phyloP scores from a whole-genome alignment of 2,113 vertebrate species.

The Gavia stellata region DNA sequence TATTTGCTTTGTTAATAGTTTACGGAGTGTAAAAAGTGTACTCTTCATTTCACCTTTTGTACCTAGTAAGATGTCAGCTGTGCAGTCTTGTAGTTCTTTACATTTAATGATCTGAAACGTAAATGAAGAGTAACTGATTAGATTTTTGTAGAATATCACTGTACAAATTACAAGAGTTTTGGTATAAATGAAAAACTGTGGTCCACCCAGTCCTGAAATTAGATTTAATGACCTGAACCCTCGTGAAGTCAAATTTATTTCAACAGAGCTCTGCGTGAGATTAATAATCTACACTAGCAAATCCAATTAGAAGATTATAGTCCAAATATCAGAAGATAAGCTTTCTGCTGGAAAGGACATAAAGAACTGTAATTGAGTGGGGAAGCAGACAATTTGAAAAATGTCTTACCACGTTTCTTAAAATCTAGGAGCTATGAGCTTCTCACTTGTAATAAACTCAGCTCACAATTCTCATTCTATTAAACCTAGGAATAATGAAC shows the following conservation, averaged over 20 bases:
- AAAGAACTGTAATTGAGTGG: not conserved
- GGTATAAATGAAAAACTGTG: not conserved
- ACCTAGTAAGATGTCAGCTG: constrained; percentile 34
- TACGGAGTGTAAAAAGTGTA: not conserved
- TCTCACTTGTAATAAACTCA: not conserved
- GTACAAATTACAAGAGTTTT: not conserved
- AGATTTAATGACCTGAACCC: not conserved
- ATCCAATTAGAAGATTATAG: not conserved
- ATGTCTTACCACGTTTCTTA: not conserved
- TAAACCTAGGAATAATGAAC: not conserved
- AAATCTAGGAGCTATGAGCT: not conserved
- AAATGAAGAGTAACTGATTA: not conserved
- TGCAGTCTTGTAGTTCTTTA: constrained; percentile 66
- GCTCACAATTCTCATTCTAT: not conserved
- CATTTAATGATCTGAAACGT: constrained; percentile 68
- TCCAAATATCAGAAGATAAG: not conserved
- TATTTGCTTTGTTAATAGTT: not conserved
- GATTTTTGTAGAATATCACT: not conserved
- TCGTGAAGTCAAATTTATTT: not conserved
- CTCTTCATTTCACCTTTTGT: not conserved
- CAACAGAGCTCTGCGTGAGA: not conserved
- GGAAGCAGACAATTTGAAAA: not conserved
- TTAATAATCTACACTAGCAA: not conserved
- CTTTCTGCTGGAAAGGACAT: not conserved
- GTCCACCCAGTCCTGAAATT: not conserved